Base-by-base conservation (phyloP, 1,140 invertebrate genomes). In the Acyrthosiphon pisum region DNA sequence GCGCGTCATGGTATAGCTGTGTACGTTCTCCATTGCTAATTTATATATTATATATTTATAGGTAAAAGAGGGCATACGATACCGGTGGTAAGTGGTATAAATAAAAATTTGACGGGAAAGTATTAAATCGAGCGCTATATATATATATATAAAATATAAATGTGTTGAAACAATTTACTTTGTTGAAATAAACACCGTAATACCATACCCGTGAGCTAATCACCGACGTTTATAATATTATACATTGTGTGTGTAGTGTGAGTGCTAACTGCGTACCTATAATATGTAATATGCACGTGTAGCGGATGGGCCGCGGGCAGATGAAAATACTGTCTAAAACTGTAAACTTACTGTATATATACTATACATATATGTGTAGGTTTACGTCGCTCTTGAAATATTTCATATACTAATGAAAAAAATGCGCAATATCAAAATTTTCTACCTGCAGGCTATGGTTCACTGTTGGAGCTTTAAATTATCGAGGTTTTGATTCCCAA, bases 191-290 rank as follows among this genome's bases (percentile, higher is more conserved):
- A 68, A 91, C 26, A 91, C 90, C 90, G 90, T 91, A 91, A 91
- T 76, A 91, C 44, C 90, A 91, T 91, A 91, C 30, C 90, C 90
- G 90, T 91, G 90, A 91, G 60, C 90, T 76, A 91, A 91, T 91
- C 90, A 90, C 37, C 53, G 50, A 9, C 86, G 46, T 87, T 87
- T n/a, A 41, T 76, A 76, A 76, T 76, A 76, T 76, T 35, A n/a
- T 76, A n/a, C 50, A 53, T 22, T 53, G 50, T 76, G 11, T 56
- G 30, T 68, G n/a, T 68, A n/a, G 60, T 76, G 60, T 20, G 60
- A 76, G 30, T n/a, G 60, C 14, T 76, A 76, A 76, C 60, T 76
- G 30, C 44, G 86, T 48, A 87, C 26, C 46, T 48, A n/a, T 81
- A 81, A n/a, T 53, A 18, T 76, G 18, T n/a, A n/a, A n/a, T 76